phyloP scores from a whole-genome alignment of 2,797 vertebrate genomes.

The Myotis pilosus region DNA sequence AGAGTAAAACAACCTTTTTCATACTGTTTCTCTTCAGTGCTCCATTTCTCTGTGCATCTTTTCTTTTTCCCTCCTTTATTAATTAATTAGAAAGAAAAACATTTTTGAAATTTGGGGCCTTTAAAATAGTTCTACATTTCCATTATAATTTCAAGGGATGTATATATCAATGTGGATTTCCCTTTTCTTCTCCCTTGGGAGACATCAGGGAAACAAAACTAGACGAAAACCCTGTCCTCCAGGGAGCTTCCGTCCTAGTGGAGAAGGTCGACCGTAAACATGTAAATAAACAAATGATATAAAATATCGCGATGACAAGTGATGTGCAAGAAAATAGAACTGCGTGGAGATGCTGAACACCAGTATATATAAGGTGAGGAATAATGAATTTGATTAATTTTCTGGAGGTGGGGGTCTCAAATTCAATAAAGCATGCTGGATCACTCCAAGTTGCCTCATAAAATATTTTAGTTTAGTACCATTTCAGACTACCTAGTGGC shows the following conservation, averaged over 20 bases:
- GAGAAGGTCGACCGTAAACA: not conserved
- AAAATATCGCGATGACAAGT: not conserved
- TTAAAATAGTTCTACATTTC: not conserved
- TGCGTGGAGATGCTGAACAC: not conserved
- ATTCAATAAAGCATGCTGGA: conserved; percentile 4
- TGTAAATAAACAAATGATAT: not conserved
- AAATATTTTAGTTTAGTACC: conserved; percentile 65
- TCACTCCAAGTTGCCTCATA: conserved; percentile 54
- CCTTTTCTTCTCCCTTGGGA: conserved; percentile 24
- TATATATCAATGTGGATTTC: not conserved
- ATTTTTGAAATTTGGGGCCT: not conserved
- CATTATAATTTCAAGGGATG: not conserved
- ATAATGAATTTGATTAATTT: conserved; percentile 59
- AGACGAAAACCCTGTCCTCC: not conserved
- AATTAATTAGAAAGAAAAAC: conserved; percentile 5
- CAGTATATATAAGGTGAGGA: not conserved
- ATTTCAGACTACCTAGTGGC: conserved; percentile 70
- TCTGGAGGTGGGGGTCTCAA: not conserved
- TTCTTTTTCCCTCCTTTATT: not conserved
- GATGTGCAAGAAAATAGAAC: not conserved
- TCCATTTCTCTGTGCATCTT: not conserved
- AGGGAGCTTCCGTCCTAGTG: not conserved
- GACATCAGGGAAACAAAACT: not conserved
- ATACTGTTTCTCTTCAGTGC: not conserved
- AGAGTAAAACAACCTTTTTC: not conserved